Base-by-base conservation (phyloP, 2,888 invertebrate species). In the Herminia tarsipennalis region DNA sequence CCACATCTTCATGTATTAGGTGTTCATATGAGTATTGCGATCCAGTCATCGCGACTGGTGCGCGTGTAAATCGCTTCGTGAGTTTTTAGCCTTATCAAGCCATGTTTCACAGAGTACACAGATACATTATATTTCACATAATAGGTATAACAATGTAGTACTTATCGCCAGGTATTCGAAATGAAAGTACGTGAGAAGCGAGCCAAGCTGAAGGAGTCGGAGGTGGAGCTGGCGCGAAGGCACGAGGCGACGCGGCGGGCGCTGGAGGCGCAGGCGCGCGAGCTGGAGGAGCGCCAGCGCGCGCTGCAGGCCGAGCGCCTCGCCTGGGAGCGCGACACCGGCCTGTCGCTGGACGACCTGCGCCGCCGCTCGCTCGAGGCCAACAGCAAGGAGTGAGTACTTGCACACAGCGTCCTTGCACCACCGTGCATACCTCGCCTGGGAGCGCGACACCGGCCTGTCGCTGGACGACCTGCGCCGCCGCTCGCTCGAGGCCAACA, bases 161-260 rank as follows among this genome's bases (percentile, higher is more conserved):
- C 36, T 9, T 32, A 0, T 6, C 0, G 29, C 0, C 70, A 90
- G 91, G 99, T 99, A 59, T 99, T 99, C 87, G 98, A 99, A 84
- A 97, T 98, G 95, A 99, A 99, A 92, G 99, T 97, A 16, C 95
- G 96, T 75, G 99, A 99, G 87, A 98, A 99, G 92, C 97, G 96
- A 79, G 97, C 98, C 75, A 98, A 98, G 86, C 93, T 99, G 69
- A 97, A 97, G 88, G 98, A 99, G 84, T 98, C 98, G 0, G 99
- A 99, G 84, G 93, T 95, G 58, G 98, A 99, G 93, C 89, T 98
- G 74, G 96, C 97, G 78, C 94, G 97, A 80, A 94, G 98, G 66
- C 98, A 98, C 82, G 98, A 98, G 83, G 93, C 93, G 18, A 94
- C 93, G 58, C 91, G 93, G 70, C 93, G 93, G 70, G 92, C 95